Percentiles rank a stretch among this genome's conserved stretches.
Conservation (phyloP, 2,113 vertebrate genomes). For the Actenoides hombroni region DNA sequence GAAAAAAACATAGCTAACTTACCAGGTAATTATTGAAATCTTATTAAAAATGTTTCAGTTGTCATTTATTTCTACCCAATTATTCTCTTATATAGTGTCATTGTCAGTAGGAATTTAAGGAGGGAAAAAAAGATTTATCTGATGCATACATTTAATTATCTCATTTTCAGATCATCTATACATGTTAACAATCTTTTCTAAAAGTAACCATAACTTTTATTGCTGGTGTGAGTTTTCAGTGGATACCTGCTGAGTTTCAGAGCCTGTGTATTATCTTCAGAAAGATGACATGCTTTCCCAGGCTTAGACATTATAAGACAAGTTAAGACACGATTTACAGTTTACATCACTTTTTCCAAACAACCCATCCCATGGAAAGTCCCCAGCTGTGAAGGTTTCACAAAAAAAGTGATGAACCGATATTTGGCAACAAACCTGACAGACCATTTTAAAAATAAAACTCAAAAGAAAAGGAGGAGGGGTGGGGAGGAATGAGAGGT, state of each 20-base stretch:
- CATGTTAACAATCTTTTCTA: background rate
- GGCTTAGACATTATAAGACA: constrained; percentile 2
- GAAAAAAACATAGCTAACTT: background rate
- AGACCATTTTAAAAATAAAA: background rate
- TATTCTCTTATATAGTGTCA: background rate
- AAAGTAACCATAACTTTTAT: background rate
- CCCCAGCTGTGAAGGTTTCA: constrained; percentile 40
- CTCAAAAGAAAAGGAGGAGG: background rate
- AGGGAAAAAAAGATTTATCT: background rate
- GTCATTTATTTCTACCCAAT: background rate
- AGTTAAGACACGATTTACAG: constrained; percentile 4
- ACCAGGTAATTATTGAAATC: background rate
- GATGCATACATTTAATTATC: background rate
- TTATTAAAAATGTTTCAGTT: background rate
- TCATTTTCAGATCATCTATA: background rate
- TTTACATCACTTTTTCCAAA: constrained; percentile 60
- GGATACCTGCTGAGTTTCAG: background rate
- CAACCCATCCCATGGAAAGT: constrained; percentile 13
- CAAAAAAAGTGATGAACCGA: background rate
- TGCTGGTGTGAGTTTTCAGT: background rate
- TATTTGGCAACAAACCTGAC: background rate
- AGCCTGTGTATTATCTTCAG: background rate
- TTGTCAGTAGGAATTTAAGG: background rate
- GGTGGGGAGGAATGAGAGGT: background rate
- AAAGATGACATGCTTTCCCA: background rate